Conservation (phyloP, 2,888 invertebrate species). For the Pterobdella sp. region DNA sequence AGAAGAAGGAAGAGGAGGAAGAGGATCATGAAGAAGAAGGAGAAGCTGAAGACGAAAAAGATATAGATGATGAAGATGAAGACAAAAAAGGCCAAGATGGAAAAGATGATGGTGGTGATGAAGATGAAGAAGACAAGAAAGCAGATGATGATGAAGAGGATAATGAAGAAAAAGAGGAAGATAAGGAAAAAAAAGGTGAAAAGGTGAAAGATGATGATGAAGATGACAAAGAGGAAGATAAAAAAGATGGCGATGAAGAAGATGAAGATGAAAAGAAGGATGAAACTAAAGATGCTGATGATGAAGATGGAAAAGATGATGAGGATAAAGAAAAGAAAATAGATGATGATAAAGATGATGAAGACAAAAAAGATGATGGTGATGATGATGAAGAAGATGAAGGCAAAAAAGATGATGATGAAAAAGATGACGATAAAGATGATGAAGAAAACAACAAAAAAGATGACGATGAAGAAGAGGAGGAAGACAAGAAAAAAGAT, state of each 20-base stretch:
- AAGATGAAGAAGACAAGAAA: constrained; percentile 12
- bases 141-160: constrained; percentile 5
- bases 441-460: not conserved
- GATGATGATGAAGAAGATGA: not conserved
- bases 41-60: constrained; percentile 1
- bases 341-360: not conserved
- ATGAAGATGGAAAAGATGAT: constrained; percentile 6
- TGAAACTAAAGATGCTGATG: not conserved
- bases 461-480: constrained; percentile 3
- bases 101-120: constrained; percentile 11
- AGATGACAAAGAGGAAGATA: constrained; percentile 17
- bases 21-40: constrained; percentile 8
- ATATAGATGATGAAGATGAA: not conserved
- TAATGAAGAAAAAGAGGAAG: not conserved
- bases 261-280: not conserved
- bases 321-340: not conserved
- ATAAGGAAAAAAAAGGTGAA: not conserved
- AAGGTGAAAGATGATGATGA: not conserved
- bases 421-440: not conserved
- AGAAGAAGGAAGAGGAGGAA: constrained; percentile 1
- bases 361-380: not conserved
- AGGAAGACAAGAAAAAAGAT: not conserved
- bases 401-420: not conserved
- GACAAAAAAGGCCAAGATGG: constrained; percentile 7
- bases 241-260: not conserved